Evolutionary conservation across 2,113 vertebrate species (phyloP), one percentile per base, ranked within the genome.

Genomic region (Cinclus mexicanus): DNA sequence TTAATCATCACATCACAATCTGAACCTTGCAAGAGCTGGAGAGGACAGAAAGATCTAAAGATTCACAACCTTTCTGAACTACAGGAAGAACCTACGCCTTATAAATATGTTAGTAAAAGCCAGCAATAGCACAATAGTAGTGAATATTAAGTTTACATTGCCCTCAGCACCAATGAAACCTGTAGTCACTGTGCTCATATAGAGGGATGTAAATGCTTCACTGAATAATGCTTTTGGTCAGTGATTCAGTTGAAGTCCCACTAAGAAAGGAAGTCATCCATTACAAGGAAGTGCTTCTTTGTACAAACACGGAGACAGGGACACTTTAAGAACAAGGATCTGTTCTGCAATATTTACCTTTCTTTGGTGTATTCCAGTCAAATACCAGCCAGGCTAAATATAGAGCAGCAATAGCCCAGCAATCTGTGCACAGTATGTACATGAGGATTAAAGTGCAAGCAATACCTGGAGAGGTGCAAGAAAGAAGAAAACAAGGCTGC

Each of bases 331-430:
- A 74, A 41, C 47, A 88, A 74, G 21, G 28, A 83, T 25, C 26
- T 33, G 0, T 41, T 68, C 11, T 12, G 19, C 26, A 22, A 60
- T n/a, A 7, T 93, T 95, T 97, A 98, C 99, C 99, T 99, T 98
- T 98, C 94, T 98, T 99, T 14, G 99, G 99, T 5, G 99, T 99
- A 95, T 99, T 99, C 99, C 99, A 99, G 98, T 99, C 99, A 53
- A 99, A 97, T 23, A 98, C 98, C 91, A 99, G 98, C 99, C 99
- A 99, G 85, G 98, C 98, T 17, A 98, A 98, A 96, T 99, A 99
- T 3, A 99, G 82, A 81, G 98, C 99, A 7, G 99, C 97, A 21
- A 99, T 98, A 2, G 97, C 96, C 99, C 99, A 99, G 96, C 98
- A 99, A 80, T 99, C 99, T 7, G 99, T 99, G 94, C 98, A 99